Base-by-base conservation (phyloP, 2,113 vertebrate species). In the Osmerus mordax region DNA sequence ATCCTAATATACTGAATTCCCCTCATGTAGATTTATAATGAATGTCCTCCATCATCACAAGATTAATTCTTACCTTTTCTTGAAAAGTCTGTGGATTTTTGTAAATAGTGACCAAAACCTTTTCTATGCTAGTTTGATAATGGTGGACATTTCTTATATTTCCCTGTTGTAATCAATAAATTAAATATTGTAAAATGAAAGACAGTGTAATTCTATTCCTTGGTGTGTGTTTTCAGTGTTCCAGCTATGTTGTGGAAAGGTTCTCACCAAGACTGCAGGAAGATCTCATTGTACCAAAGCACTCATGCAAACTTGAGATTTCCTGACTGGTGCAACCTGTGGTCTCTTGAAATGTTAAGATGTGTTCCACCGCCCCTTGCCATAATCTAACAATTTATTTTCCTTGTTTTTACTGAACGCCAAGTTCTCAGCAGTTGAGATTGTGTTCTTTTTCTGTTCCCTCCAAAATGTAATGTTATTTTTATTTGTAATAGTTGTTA, bases 51-150 rank as follows among this genome's bases (percentile, higher is more conserved):
- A 67, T 67, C 53, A 67, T 54, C 65, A 54, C 9, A n/a, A 67
- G 47, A 7, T 21, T 11, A 1, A 7, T 52, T 21, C 41, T 52
- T 25, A 13, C 65, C 65, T 14, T 21, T 54, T n/a, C 65, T 23
- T 51, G n/a, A 21, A 16, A 23, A 67, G 65, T 67, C 51, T 67
- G 25, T 19, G 66, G 52, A 29, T 68, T 68, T 68, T 68, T 67
- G 65, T 67, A 67, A 67, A 67, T 67, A 67, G 65, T 67, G 65
- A 67, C 65, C 65, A 67, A 67, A 68, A 52, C 65, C 52, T 67
- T 67, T 67, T 52, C 47, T 52, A 52, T 67, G 47, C 65, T 67
- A 18, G 51, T 67, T 67, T 67, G 65, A 67, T 67, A 67, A 67
- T 67, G 65, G 66, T 67, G 53, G 65, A 67, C 65, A 54, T 67